Evolutionary conservation across 2,797 vertebrate species (phyloP), one percentile per base, ranked within the genome.

Genomic region (Uromys caudimaculatus): DNA sequence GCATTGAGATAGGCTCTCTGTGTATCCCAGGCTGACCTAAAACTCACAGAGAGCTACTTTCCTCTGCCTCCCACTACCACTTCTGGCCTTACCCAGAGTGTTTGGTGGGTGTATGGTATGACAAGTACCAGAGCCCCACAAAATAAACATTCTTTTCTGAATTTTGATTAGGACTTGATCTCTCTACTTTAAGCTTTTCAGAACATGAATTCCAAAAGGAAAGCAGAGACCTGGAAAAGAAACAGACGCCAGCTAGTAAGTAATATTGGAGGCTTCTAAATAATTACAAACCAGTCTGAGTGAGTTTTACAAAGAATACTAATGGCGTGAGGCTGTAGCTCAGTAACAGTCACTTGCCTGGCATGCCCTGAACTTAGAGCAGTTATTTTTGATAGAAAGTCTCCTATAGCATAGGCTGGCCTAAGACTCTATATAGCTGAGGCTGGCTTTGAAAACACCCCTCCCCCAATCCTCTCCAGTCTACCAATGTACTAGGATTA

Each of bases 121-220:
- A 56, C 86, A 89, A 87, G 62, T 89, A 67, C 84, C 56, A 94
- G 89, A 78, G 67, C 73, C 16, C 41, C 5, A n/a, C 54, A 93
- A 35, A 64, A 35, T 91, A 78, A 81, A 60, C 6, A 44, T 47
- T 86, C 44, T 54, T 69, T 3, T 77, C 24, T 82, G 50, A 71
- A 93, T 82, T 88, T 92, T 52, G 64, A 6, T 69, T 29, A 85
- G 71, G 79, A 54, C 38, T 95, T 92, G 19, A 79, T 6, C 93
- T 93, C 79, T 95, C 76, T 94, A n/a, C 76, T 91, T 98, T 95
- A 44, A 99, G 99, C 99, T 95, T 99, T 99, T 94, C 99, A 99
- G 98, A 99, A 99, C 97, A 99, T 99, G 99, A 99, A 99, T 97
- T 99, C 99, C 56, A 99, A 99, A 97, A 99, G 99, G 98, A 99